Evolutionary conservation across 2,113 vertebrate genomes (phyloP).

Genomic region (Sterrhoptilus dennistouni): DNA sequence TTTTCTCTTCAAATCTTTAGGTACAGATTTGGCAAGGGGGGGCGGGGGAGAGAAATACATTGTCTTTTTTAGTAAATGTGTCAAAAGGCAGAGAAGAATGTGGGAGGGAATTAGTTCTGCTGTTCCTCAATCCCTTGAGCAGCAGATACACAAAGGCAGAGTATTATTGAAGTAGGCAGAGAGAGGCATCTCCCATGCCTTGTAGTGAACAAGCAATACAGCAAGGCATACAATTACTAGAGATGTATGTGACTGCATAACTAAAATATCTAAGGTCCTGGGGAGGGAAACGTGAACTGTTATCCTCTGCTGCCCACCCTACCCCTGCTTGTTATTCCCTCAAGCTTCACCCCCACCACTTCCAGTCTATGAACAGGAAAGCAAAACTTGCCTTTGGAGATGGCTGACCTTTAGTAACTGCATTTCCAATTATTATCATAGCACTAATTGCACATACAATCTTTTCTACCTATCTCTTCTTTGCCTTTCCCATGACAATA

Average conservation of each 20-base stretch:
- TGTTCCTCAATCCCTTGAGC: not conserved
- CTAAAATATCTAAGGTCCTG: not conserved
- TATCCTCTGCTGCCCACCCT: not conserved
- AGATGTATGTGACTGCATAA: not conserved
- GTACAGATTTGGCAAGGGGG: not conserved
- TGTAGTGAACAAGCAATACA: not conserved
- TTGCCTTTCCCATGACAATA: not conserved
- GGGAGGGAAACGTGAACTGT: not conserved
- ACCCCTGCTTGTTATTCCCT: not conserved
- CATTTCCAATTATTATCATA: conserved; percentile 1
- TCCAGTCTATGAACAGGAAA: not conserved
- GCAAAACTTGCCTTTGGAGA: not conserved
- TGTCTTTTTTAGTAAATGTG: not conserved
- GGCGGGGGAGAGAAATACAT: not conserved
- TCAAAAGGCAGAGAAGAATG: not conserved
- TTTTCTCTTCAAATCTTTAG: not conserved
- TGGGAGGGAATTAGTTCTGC: not conserved
- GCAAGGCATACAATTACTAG: not conserved
- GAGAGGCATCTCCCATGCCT: not conserved
- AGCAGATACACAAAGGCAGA: not conserved
- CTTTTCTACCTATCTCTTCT: not conserved
- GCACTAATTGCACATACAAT: not conserved
- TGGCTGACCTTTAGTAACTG: not conserved
- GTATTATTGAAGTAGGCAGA: not conserved
- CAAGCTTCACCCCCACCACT: not conserved